Conservation (phyloP, 2,888 invertebrate species). For the Mamestra brassicae region DNA sequence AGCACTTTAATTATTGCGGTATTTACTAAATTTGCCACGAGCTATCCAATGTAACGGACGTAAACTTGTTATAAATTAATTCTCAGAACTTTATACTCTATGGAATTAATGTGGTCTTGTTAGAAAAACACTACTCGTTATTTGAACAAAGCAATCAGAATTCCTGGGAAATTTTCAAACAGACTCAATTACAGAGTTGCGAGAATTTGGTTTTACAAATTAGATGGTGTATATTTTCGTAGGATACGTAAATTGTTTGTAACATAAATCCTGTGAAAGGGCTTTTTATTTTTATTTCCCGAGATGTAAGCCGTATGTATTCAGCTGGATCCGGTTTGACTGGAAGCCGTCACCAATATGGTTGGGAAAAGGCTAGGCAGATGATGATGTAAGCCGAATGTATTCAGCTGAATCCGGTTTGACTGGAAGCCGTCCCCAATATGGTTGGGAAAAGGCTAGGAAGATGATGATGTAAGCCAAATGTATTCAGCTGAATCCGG, state of each 20-base stretch:
- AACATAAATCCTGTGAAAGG: neutral
- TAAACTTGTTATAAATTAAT: constrained; percentile 4
- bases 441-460: no score
- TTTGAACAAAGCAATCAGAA: constrained; percentile 29
- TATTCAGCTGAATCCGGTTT: no score
- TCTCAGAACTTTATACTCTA: constrained; percentile 4
- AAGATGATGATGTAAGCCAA: no score
- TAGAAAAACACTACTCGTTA: constrained; percentile 19
- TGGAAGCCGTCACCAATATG: no score
- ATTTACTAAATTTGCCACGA: neutral
- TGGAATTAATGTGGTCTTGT: neutral
- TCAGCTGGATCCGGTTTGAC: no score
- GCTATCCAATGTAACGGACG: constrained; percentile 1
- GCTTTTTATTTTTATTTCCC: neutral
- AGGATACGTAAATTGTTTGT: constrained; percentile 13
- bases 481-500: no score
- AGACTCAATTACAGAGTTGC: constrained; percentile 23
- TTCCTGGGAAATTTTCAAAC: constrained; percentile 22
- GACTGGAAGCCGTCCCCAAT: no score
- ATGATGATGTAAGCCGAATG: no score
- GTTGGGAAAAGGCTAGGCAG: no score
- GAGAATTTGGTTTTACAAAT: constrained; percentile 14
- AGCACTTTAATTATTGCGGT: constrained; percentile 1
- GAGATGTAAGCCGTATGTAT: no score
- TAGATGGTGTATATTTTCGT: constrained; percentile 11